Evolutionary conservation across 2,113 vertebrate genomes (phyloP), one percentile per base, ranked within the genome.

Genomic region (Sinocyclocheilus anophthalmus): DNA sequence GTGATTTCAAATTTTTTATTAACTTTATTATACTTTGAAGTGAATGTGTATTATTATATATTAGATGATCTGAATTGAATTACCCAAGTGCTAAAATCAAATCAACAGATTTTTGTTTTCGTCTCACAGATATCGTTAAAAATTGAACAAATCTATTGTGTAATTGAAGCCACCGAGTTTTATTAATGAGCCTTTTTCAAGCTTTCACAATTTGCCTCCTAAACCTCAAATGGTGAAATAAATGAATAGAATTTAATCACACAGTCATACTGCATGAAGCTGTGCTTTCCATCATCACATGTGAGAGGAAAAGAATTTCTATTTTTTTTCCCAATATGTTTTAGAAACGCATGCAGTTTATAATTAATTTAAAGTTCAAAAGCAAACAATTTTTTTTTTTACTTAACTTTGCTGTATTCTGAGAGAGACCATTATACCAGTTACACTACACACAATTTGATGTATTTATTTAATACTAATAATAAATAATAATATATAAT

Each of bases 11-110:
- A 94, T 95, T 93, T 92, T 81, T 84, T 84, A 75, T 84, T 89
- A 92, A 91, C 93, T 78, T 92, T 92, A 92, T 95, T 94, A 87
- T 94, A 91, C 94, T 94, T 94, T 92, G 90, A 91, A 90, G 86
- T 86, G 86, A 95, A 90, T 84, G 90, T 91, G 90, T 90, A 86
- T 91, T 89, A 85, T 88, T 90, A 88, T 90, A 87, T 91, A 90
- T 91, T 81, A 93, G 93, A 92, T 88, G 86, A 88, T 89, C 91
- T 93, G 90, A 91, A 91, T 91, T 88, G 88, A 93, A 93, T 93
- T 92, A 94, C 91, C 90, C 92, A 92, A 88, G 93, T 91, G 20
- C 87, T 85, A 85, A 88, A 91, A 91, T 88, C 87, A 85, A 91
- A 92, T 92, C 93, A 77, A 86, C 86, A 88, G 85, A 89, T 92